Percentiles rank a stretch among this genome's conserved stretches.
phyloP scores from a whole-genome alignment of 2,888 invertebrate genomes.

The Ectemnius continuus region DNA sequence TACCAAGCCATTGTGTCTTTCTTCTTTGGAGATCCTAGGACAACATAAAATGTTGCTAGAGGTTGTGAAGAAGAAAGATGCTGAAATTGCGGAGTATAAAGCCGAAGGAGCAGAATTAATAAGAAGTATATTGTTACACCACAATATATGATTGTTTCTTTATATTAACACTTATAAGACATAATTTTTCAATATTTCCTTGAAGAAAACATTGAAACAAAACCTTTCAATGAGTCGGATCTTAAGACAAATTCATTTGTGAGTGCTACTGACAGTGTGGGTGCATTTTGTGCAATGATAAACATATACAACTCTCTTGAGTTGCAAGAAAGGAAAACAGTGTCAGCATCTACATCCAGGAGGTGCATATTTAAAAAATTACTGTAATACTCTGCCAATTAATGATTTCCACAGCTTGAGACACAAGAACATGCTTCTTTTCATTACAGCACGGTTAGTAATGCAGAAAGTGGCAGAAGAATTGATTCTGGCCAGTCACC shows the following conservation, averaged over 20 bases:
- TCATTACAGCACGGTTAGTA: neutral
- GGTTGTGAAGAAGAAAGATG: constrained; percentile 69
- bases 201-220: constrained; percentile 69
- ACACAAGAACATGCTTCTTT: neutral
- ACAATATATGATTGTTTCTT: neutral
- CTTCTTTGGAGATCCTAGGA: constrained; percentile 59
- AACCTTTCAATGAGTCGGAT: constrained; percentile 59
- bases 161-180: constrained; percentile 1
- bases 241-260: constrained; percentile 48
- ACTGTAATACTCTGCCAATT: too few species aligned
- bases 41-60: constrained; percentile 63
- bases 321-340: neutral
- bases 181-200: constrained; percentile 19
- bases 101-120: constrained; percentile 68
- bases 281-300: constrained; percentile 53
- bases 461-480: neutral
- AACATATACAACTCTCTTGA: constrained; percentile 49
- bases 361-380: too few species aligned
- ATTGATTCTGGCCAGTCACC: neutral
- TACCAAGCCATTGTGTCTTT: constrained; percentile 65
- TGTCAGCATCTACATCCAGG: too few species aligned
- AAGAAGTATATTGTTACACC: constrained; percentile 60
- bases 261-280: constrained; percentile 26
- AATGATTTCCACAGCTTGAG: neutral
- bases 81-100: constrained; percentile 72